These are phyloP conservation scores for Cryptus armator DNA, from an alignment of 2,888 invertebrate genomes.

Conservation along the genomic window DNA sequence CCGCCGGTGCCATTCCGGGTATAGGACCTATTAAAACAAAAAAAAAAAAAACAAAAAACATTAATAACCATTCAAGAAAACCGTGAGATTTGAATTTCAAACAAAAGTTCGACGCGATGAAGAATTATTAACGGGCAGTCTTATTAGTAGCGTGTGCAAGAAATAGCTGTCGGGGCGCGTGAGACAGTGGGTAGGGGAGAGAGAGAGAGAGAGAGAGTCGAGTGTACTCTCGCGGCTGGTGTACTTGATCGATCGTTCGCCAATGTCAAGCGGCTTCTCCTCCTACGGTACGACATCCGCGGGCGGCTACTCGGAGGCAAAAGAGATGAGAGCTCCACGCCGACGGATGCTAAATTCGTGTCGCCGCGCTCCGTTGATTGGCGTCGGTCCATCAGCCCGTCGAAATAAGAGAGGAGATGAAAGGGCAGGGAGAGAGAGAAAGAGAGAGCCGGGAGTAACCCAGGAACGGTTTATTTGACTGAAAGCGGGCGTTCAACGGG, in stretches of 20 bases:
- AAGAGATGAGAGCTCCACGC: conserved; percentile 18
- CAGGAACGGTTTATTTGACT: conserved; percentile 61
- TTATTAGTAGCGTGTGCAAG: conserved; percentile 55
- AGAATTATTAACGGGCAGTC: conserved; percentile 31
- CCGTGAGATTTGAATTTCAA: not conserved
- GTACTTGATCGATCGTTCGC: conserved; percentile 67
- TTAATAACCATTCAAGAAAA: too few relatives aligned
- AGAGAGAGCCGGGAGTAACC: conserved; percentile 46
- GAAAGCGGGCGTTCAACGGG: conserved; percentile 48
- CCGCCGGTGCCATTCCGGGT: conserved; percentile 88
- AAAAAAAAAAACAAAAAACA: conserved; percentile 3
- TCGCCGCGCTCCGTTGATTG: conserved; percentile 71
- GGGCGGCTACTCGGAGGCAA: conserved; percentile 3
- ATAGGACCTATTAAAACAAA: conserved; percentile 86
- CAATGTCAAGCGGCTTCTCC: conserved; percentile 61
- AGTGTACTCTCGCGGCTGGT: not conserved
- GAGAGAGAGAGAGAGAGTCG: not conserved
- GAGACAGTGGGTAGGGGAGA: conserved; percentile 25
- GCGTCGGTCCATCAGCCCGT: conserved; percentile 71
- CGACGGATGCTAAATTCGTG: conserved; percentile 72
- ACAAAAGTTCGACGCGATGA: not conserved
- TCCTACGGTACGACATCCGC: conserved; percentile 43
- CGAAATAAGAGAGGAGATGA: conserved; percentile 67
- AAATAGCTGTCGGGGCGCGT: conserved; percentile 53
- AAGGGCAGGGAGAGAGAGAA: conserved; percentile 62